Evolutionary conservation across 2,797 vertebrate species (phyloP), one percentile per base, ranked within the genome.

Genomic region (Gouania willdenowi): DNA sequence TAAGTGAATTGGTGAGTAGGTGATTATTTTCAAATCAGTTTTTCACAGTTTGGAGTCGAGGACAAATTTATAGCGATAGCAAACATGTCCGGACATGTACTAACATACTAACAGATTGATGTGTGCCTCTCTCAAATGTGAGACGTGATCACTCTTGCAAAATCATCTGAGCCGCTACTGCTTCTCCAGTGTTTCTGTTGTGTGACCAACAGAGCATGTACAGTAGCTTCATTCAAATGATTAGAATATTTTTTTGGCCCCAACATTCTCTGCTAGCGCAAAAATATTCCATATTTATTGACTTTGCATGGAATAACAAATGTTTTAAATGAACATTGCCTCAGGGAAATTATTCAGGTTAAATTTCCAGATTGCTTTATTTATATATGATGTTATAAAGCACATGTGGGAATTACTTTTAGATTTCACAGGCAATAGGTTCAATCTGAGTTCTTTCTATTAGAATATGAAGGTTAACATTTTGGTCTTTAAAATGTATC

Each of bases 231-330:
- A 48, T 64, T 57, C 48, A 20, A 19, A 20, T 20, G 13, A 13
- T n/a, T n/a, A n/a, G n/a, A n/a, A n/a, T n/a, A n/a, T n/a, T n/a
- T 64, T 61, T 53, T 26, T 21, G 24, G 30, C 52, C 16, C 12
- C 40, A 60, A 33, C 50, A 22, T 53, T 53, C 31, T 22, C 49
- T 2, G 62, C 52, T 31, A 12, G 36, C 23, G 26, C 50, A 54
- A 59, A 60, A 56, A 70, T 57, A 63, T 75, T 71, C 70, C 37
- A 68, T 64, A 76, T 59, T 72, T 67, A 77, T 66, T 41, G 60
- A 71, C 54, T 67, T n/a, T 37, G 59, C 65, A 55, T 41, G 43
- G 47, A 53, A 32, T 54, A 38, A 56, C 46, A 56, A 47, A 38
- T 9, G 17, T 59, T 14, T 49, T 42, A 34, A 51, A 48, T 15